Base-by-base conservation (phyloP, 2,113 vertebrate genomes). In the Indri indri region DNA sequence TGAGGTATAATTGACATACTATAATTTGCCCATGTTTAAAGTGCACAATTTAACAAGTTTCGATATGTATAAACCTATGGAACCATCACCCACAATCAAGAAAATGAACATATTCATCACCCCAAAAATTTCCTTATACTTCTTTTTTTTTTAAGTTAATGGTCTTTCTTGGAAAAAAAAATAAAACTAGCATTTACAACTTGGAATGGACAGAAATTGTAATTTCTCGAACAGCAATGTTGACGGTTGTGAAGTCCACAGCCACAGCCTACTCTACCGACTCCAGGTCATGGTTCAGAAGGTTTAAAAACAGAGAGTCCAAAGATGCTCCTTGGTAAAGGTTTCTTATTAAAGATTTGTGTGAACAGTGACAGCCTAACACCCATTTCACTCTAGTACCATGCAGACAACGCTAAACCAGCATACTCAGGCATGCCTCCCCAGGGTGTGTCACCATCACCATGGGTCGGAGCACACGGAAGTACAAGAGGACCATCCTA, bases 171-270 rank as follows among this genome's bases (percentile, higher is more conserved):
- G 99, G 99, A 99, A 99, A 99, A 99, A n/a, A 99, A 99, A 99
- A 99, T 99, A 99, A 99, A 98, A 99, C 99, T 99, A 99, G 99
- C 99, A 99, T 99, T 99, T 99, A 99, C 99, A 99, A 99, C 99
- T 99, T 99, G 99, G 99, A 99, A 99, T 99, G 99, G 99, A 99
- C 99, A 99, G 99, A 99, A 99, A 99, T 98, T 98, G 99, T 99
- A 98, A 96, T 99, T 99, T 99, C 99, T 99, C 97, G 98, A 99
- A 99, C 98, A 99, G 99, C 98, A 32, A 98, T 98, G 98, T 99
- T 98, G 98, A 98, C 97, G 96, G 98, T 98, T 98, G 99, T 98
- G 98, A 98, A 98, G 99, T 99, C 98, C 99, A 99, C 98, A 98
- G 99, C 98, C 99, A 99, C 98, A 98, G 99, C 98, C 98, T 98